These are phyloP conservation scores for Noctua comes DNA, from an alignment of 2,888 invertebrate species.

Conservation along the genomic window DNA sequence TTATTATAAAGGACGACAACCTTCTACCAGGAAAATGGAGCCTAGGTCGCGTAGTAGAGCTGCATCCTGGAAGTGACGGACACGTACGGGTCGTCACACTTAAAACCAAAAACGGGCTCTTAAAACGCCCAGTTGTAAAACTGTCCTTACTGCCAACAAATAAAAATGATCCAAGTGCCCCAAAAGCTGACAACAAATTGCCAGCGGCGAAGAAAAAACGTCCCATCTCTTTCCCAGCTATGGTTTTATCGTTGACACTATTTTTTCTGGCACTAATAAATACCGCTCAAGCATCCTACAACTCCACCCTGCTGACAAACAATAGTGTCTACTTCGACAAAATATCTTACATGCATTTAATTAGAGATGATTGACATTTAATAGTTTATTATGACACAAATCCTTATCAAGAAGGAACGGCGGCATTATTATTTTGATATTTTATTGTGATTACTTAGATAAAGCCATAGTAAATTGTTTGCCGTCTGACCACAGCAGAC, in stretches of 20 bases:
- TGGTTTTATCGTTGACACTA: constrained; percentile 9
- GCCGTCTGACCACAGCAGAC: too few relatives aligned
- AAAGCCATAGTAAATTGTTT: too few relatives aligned
- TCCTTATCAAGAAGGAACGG: too few relatives aligned
- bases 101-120: too few relatives aligned
- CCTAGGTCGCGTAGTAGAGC: constrained; percentile 6
- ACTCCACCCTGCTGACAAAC: not conserved
- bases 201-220: not conserved
- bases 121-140: too few relatives aligned
- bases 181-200: not conserved
- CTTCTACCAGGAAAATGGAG: constrained; percentile 10
- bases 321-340: constrained; percentile 3
- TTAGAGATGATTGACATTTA: too few relatives aligned
- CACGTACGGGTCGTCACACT: not conserved
- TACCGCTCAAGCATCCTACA: not conserved
- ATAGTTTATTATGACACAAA: too few relatives aligned
- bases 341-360: too few relatives aligned
- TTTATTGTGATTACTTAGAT: too few relatives aligned
- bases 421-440: too few relatives aligned
- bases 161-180: not conserved
- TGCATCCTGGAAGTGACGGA: constrained; percentile 4
- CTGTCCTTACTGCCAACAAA: not conserved
- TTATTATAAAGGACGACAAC: constrained; percentile 21
- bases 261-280: not conserved
- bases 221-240: not conserved